A percentile compares a stretch with the other conserved stretches of the same genome.
These are phyloP conservation scores for Pachycephala philippinensis DNA, from an alignment of 2,113 vertebrate genomes.

Conservation along the genomic window DNA sequence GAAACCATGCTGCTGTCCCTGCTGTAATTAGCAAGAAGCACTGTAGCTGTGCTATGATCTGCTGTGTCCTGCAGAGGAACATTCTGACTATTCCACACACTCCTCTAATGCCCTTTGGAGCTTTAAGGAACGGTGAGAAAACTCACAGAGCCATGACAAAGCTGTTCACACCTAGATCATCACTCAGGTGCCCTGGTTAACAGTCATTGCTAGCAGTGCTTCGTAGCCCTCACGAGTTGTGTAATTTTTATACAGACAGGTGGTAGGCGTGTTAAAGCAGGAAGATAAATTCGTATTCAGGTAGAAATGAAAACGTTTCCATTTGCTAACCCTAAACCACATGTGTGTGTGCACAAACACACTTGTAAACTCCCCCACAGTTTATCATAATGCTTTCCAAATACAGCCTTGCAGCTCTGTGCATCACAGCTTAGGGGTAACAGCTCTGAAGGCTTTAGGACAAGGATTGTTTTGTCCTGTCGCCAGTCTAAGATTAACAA, in stretches of 20 bases:
- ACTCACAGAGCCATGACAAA: neutral
- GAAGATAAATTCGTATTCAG: neutral
- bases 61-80: neutral
- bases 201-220: neutral
- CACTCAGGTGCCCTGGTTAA: neutral
- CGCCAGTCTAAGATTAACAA: neutral
- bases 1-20: neutral
- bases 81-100: neutral
- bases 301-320: neutral
- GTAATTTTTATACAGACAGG: neutral
- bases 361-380: accelerated
- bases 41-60: neutral
- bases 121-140: neutral
- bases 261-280: neutral
- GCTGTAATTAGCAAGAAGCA: neutral
- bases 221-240: neutral
- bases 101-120: neutral
- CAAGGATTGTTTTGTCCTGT: neutral
- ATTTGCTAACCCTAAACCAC: neutral
- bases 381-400: neutral
- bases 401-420: neutral
- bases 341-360: neutral
- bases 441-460: neutral
- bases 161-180: neutral
- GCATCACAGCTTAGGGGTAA: neutral